phyloP scores from a whole-genome alignment of 2,797 vertebrate genomes.

The Streptopelia turtur region DNA sequence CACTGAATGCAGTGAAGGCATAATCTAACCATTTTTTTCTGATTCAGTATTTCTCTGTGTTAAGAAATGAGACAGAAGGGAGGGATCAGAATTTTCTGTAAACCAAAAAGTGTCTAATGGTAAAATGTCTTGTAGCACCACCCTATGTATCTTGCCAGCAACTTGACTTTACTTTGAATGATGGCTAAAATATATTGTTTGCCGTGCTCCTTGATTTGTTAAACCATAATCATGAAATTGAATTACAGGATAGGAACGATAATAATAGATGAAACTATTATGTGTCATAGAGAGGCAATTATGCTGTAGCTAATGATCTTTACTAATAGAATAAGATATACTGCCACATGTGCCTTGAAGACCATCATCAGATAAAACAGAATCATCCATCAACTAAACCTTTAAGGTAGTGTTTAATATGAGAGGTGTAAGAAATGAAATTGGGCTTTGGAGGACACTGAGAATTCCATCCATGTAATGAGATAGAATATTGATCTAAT shows the following conservation, averaged over 20 bases:
- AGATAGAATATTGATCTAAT: slow-evolving; percentile 68
- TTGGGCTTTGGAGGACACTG: slow-evolving; percentile 63
- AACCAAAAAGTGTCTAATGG: neutral
- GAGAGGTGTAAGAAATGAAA: slow-evolving; percentile 71
- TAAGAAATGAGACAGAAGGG: neutral
- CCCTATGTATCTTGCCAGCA: slow-evolving; percentile 24
- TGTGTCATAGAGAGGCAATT: slow-evolving; percentile 62
- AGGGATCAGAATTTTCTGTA: neutral
- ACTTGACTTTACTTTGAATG: slow-evolving; percentile 28
- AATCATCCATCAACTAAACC: slow-evolving; percentile 63
- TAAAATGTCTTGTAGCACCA: slow-evolving; percentile 7
- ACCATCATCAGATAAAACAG: slow-evolving; percentile 29
- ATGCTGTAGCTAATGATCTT: slow-evolving; percentile 63
- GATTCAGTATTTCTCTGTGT: neutral
- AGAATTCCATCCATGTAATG: slow-evolving; percentile 49
- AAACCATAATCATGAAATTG: slow-evolving; percentile 60
- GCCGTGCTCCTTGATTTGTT: slow-evolving; percentile 38
- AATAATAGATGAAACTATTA: slow-evolving; percentile 50
- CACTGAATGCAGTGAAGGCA: neutral
- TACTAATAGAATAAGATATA: slow-evolving; percentile 67
- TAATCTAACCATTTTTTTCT: accelerated
- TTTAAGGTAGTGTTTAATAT: slow-evolving; percentile 74
- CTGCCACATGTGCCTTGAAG: slow-evolving; percentile 54
- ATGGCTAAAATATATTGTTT: slow-evolving; percentile 56
- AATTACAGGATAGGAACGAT: slow-evolving; percentile 47